phyloP scores from a whole-genome alignment of 2,797 vertebrate genomes.

The Petrocephalus schoutedeni region DNA sequence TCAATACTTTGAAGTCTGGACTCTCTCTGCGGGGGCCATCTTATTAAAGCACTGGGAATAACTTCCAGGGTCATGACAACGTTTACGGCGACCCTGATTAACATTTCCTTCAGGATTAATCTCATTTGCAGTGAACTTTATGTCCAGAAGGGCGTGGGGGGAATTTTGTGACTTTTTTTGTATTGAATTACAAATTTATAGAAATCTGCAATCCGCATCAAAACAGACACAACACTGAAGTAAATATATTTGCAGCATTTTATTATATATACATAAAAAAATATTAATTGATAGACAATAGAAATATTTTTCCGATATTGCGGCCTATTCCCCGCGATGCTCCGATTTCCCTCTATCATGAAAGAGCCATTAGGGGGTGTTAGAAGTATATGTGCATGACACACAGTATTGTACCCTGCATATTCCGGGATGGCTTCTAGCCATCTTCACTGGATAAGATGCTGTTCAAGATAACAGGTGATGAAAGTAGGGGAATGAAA shows the following conservation, averaged over 20 bases:
- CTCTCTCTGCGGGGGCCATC: background rate
- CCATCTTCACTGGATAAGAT: background rate
- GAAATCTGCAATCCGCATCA: background rate
- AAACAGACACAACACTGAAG: background rate
- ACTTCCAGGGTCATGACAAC: background rate
- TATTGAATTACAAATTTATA: background rate
- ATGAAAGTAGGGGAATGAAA: slow-evolving; percentile 2
- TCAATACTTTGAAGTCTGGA: background rate
- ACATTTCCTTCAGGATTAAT: background rate
- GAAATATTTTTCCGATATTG: background rate
- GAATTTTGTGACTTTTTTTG: background rate
- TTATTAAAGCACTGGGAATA: background rate
- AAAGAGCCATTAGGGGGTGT: background rate
- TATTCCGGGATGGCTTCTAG: background rate
- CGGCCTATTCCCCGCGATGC: background rate
- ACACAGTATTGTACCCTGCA: background rate
- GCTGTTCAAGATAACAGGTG: background rate
- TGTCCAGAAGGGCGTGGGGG: background rate
- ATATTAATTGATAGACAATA: background rate
- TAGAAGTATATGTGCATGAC: background rate
- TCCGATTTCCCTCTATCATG: background rate
- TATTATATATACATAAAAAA: background rate
- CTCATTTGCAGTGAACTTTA: background rate
- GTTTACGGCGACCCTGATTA: background rate
- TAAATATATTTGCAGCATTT: background rate